phyloP scores from a whole-genome alignment of 2,113 vertebrate species.

The Ivindomyrus marchei region DNA sequence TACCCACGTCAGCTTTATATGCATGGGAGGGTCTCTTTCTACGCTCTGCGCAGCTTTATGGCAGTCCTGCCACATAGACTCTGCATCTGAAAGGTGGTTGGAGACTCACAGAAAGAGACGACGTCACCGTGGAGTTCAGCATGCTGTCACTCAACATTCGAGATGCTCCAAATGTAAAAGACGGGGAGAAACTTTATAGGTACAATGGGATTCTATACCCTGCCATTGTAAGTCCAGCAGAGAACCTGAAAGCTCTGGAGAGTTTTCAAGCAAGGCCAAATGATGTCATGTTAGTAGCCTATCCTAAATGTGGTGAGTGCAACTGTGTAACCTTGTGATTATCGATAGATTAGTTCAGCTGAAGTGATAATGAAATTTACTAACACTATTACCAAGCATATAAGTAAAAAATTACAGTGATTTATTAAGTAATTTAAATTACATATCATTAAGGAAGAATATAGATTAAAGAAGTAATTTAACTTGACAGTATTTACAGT shows the following conservation, averaged over 20 bases:
- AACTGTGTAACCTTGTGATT: not conserved
- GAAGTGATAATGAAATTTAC: not conserved
- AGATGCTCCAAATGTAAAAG: constrained; percentile 21
- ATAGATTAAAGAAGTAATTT: not conserved
- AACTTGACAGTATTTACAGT: not conserved
- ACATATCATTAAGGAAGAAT: not conserved
- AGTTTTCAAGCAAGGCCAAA: constrained; percentile 52
- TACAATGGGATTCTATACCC: constrained; percentile 53
- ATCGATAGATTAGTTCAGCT: not conserved
- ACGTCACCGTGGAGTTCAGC: not conserved
- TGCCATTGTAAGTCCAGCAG: constrained; percentile 39
- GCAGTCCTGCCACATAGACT: not conserved
- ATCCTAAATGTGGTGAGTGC: constrained; percentile 61
- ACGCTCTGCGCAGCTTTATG: not conserved
- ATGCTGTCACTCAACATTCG: not conserved
- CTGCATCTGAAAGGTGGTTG: not conserved
- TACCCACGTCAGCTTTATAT: not conserved
- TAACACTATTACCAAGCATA: not conserved
- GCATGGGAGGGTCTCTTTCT: not conserved
- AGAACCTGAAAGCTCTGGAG: constrained; percentile 53
- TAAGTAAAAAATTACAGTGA: not conserved
- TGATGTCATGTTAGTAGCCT: constrained; percentile 55
- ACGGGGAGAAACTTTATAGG: constrained; percentile 49
- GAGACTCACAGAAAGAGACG: not conserved
- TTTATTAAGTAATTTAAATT: not conserved